phyloP scores from a whole-genome alignment of 2,888 invertebrate species.

The Xanthorhoe designata region DNA sequence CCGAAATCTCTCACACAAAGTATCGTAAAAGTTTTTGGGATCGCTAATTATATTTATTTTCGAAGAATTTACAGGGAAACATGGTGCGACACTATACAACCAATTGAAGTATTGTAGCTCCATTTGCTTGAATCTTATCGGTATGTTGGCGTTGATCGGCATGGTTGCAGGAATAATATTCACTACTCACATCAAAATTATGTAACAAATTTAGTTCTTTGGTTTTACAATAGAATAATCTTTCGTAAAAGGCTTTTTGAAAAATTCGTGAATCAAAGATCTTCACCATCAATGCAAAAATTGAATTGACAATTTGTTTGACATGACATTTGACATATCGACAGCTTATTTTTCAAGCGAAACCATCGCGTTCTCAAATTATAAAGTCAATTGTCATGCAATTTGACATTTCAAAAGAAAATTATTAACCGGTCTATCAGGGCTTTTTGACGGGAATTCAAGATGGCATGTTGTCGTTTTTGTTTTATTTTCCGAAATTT shows the following conservation, averaged over 20 bases:
- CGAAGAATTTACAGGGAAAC: constrained; percentile 88
- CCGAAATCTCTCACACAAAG: constrained; percentile 88
- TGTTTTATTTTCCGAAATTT: too few relatives aligned
- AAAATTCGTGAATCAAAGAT: not conserved
- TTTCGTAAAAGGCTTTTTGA: not conserved
- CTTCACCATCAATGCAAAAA: too few relatives aligned
- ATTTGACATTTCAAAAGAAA: too few relatives aligned
- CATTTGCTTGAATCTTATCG: constrained; percentile 68
- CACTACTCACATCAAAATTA: not conserved
- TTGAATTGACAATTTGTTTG: too few relatives aligned
- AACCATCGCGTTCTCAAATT: not conserved
- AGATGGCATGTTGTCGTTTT: too few relatives aligned
- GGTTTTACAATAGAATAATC: too few relatives aligned
- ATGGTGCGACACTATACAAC: constrained; percentile 87
- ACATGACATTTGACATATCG: too few relatives aligned
- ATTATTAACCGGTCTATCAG: too few relatives aligned
- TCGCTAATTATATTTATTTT: constrained; percentile 91
- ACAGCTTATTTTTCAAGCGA: too few relatives aligned
- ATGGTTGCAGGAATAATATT: constrained; percentile 40
- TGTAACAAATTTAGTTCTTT: too few relatives aligned
- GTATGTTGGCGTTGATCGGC: constrained; percentile 63
- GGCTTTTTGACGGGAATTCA: too few relatives aligned
- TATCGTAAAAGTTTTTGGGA: constrained; percentile 91
- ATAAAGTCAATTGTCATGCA: not conserved
- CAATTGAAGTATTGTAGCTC: constrained; percentile 86